phyloP scores from a whole-genome alignment of 2,113 vertebrate species.

The Entomyzon cyanotis region DNA sequence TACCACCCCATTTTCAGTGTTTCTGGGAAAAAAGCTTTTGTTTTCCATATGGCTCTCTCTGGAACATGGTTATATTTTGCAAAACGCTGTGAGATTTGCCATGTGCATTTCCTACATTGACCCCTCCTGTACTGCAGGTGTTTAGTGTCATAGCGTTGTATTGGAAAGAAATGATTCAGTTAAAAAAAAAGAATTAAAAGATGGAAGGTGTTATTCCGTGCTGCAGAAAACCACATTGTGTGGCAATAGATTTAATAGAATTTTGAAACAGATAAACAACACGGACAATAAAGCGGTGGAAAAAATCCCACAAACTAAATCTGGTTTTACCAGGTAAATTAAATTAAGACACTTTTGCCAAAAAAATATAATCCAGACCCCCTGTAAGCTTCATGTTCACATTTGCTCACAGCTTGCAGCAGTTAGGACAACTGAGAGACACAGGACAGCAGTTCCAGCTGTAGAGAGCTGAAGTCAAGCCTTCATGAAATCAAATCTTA shows the following conservation, averaged over 20 bases:
- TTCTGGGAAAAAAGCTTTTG: background rate
- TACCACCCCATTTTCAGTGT: background rate
- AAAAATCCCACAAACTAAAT: accelerated
- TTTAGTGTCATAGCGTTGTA: background rate
- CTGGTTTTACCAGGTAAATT: background rate
- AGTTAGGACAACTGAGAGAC: background rate
- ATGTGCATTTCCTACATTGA: accelerated
- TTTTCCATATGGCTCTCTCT: background rate
- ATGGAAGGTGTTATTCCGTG: background rate
- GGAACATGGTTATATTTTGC: background rate
- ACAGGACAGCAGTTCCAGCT: background rate
- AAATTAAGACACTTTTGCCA: background rate
- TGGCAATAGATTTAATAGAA: background rate
- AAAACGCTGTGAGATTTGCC: background rate
- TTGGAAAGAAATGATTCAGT: background rate
- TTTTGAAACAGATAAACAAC: background rate
- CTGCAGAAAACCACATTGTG: background rate
- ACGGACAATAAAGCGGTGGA: accelerated
- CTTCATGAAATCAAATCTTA: background rate
- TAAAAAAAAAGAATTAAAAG: background rate
- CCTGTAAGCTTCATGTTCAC: background rate
- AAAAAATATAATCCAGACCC: background rate
- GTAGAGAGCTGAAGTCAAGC: background rate
- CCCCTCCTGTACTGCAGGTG: background rate
- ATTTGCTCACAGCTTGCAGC: background rate